A percentile compares a stretch with the other conserved stretches of the same genome.
Evolutionary conservation across 2,113 vertebrate genomes (phyloP).

Genomic region (Peromyscus maniculatus): DNA sequence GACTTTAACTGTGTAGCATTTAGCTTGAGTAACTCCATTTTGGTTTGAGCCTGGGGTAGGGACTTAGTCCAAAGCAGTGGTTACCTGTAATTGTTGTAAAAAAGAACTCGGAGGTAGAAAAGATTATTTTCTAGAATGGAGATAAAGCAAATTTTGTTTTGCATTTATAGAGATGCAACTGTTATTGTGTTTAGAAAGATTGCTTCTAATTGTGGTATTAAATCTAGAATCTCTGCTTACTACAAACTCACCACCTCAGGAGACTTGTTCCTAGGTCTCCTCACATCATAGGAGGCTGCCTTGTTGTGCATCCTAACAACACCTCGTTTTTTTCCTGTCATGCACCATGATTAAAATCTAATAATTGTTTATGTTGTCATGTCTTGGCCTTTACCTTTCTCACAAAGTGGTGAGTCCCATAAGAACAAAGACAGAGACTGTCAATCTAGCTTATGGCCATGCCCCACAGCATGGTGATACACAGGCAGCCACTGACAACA

Average conservation of each 20-base stretch:
- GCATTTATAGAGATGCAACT: neutral
- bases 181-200: neutral
- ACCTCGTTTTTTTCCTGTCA: neutral
- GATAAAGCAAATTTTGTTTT: neutral
- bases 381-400: neutral
- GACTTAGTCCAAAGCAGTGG: neutral
- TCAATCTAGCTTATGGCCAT: neutral
- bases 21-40: neutral
- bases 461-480: neutral
- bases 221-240: neutral
- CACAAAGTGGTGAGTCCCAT: neutral
- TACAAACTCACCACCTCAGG: neutral
- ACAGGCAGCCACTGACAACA: neutral
- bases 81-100: neutral
- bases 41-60: neutral
- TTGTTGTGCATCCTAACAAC: neutral
- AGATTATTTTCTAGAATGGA: neutral
- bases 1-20: neutral
- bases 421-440: neutral
- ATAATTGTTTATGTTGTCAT: neutral
- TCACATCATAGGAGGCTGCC: neutral
- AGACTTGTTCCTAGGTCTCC: neutral
- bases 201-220: neutral
- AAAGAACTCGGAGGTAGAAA: neutral
- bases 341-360: neutral